phyloP scores from a whole-genome alignment of 2,113 vertebrate species.

The Solea senegalensis region DNA sequence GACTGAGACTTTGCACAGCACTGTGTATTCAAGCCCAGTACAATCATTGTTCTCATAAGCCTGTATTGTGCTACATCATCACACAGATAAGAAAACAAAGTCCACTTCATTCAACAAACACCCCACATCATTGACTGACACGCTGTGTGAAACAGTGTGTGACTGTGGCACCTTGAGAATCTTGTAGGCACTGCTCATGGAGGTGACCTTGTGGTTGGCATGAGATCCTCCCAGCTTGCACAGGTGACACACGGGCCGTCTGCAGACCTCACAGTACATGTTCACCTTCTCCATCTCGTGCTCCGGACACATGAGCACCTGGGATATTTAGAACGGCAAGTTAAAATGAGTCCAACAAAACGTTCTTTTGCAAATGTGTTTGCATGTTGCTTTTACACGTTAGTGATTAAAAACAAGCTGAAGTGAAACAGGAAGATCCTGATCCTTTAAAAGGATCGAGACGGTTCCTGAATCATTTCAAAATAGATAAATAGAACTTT shows the following conservation, averaged over 20 bases:
- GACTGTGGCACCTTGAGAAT: constrained; percentile 89
- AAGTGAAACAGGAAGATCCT: constrained; percentile 55
- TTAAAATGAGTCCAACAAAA: constrained; percentile 18
- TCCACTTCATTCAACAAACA: background rate
- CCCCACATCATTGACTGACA: background rate
- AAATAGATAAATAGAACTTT: constrained; percentile 45
- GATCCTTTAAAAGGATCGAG: background rate
- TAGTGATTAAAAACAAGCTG: background rate
- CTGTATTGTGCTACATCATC: background rate
- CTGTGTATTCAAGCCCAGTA: constrained; percentile 5
- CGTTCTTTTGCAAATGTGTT: background rate
- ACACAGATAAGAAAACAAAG: constrained; percentile 13
- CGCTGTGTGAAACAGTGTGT: background rate
- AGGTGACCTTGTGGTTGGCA: constrained; percentile 93
- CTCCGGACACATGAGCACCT: constrained; percentile 98
- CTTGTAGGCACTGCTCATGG: constrained; percentile 96
- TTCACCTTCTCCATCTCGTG: constrained; percentile 98
- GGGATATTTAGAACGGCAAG: constrained; percentile 8
- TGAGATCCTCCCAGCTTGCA: constrained; percentile 94
- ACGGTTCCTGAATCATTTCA: constrained; percentile 36
- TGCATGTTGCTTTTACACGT: background rate
- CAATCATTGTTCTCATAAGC: constrained; percentile 11
- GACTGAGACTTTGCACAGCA: no score
- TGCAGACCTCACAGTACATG: constrained; percentile 98
- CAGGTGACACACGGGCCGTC: constrained; percentile 95